phyloP scores from a whole-genome alignment of 2,113 vertebrate genomes.

The Eolophus roseicapilla region DNA sequence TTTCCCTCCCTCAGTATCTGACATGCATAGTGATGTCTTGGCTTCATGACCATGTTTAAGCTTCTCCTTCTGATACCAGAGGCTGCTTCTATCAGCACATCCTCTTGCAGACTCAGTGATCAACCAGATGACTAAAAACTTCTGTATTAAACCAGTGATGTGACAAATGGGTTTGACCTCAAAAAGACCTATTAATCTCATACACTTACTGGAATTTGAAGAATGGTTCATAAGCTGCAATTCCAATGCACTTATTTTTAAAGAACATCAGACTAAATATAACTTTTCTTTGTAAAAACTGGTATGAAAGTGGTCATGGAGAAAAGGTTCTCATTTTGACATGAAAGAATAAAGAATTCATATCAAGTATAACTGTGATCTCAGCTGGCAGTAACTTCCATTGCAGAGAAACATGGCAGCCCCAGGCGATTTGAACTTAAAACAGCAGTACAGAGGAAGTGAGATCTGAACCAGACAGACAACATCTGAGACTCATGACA shows the following conservation, averaged over 20 bases:
- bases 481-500: neutral
- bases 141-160: neutral
- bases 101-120: neutral
- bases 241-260: neutral
- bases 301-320: neutral
- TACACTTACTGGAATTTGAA: neutral
- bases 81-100: neutral
- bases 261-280: neutral
- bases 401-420: neutral
- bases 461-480: neutral
- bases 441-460: neutral
- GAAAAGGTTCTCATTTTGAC: neutral
- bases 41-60: neutral
- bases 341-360: neutral
- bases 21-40: neutral
- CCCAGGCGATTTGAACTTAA: neutral
- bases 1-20: neutral
- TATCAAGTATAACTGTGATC: neutral
- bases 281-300: neutral
- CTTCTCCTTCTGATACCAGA: neutral
- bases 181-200: neutral
- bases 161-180: constrained; percentile 14
- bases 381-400: neutral
- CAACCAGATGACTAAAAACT: neutral
- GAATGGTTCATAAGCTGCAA: neutral